phyloP scores from a whole-genome alignment of 2,113 vertebrate genomes.

The Pachyramphus minor region DNA sequence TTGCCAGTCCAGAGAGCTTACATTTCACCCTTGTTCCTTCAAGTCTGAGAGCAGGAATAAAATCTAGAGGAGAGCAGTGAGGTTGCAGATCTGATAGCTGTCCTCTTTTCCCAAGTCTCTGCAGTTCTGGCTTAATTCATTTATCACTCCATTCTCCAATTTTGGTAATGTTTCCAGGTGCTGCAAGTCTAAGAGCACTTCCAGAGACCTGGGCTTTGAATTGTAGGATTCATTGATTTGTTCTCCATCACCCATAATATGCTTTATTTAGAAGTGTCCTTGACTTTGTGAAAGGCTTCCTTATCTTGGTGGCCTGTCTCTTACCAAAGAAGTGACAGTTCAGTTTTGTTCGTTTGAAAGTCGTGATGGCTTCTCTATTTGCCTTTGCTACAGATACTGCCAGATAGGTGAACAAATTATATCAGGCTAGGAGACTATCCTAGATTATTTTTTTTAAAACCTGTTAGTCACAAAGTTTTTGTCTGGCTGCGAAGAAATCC shows the following conservation, averaged over 20 bases:
- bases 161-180: not conserved
- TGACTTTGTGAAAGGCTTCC: not conserved
- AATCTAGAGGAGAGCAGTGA: not conserved
- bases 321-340: not conserved
- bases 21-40: not conserved
- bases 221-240: not conserved
- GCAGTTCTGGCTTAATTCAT: not conserved
- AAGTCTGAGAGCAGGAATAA: not conserved
- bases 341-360: not conserved
- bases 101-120: not conserved
- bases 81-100: not conserved
- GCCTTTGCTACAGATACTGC: not conserved
- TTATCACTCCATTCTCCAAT: conserved; percentile 6
- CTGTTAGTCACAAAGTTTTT: not conserved
- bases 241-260: not conserved
- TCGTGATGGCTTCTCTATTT: not conserved
- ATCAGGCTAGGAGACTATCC: not conserved
- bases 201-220: not conserved
- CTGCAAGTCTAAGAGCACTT: not conserved
- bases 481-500: not conserved
- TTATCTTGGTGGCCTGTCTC: not conserved
- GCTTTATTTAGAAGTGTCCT: not conserved
- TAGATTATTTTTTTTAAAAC: not conserved
- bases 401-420: not conserved
- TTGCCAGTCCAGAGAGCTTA: not conserved